phyloP scores from a whole-genome alignment of 1,140 invertebrate genomes.

The Musca domestica region DNA sequence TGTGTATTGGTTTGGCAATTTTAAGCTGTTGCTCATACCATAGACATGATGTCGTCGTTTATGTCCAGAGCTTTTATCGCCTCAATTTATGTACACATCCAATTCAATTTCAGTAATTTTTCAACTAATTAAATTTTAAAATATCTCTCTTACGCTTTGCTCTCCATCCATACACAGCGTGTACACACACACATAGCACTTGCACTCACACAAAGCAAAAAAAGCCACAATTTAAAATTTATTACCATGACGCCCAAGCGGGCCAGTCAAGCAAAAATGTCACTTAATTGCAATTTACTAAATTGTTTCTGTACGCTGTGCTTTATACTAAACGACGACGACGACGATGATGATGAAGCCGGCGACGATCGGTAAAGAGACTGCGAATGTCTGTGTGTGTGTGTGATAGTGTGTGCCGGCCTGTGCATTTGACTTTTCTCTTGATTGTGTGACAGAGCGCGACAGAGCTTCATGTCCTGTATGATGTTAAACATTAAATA shows the following conservation, averaged over 20 bases:
- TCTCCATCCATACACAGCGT: background rate
- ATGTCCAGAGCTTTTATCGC: background rate
- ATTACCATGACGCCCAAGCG: constrained; percentile 36
- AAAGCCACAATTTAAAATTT: constrained; percentile 53
- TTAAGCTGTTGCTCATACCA: no score
- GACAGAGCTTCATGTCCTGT: no score
- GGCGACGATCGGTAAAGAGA: no score
- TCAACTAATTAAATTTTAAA: constrained; percentile 22
- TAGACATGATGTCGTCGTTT: background rate
- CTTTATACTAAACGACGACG: no score
- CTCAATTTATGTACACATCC: constrained; percentile 11
- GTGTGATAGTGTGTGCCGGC: background rate
- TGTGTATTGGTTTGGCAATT: no score
- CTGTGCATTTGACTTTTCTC: no score
- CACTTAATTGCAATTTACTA: constrained; percentile 54
- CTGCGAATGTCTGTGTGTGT: background rate
- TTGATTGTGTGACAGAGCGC: no score
- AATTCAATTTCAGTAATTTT: constrained; percentile 19
- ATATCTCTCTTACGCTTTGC: background rate
- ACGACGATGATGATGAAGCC: no score
- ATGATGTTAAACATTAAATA: constrained; percentile 14
- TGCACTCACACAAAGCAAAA: background rate
- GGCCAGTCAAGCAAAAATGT: constrained; percentile 39
- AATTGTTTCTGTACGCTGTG: constrained; percentile 39
- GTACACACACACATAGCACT: background rate